Conservation (phyloP, 92 coral and sea anemone species). For the Epizoanthus ramosus region DNA sequence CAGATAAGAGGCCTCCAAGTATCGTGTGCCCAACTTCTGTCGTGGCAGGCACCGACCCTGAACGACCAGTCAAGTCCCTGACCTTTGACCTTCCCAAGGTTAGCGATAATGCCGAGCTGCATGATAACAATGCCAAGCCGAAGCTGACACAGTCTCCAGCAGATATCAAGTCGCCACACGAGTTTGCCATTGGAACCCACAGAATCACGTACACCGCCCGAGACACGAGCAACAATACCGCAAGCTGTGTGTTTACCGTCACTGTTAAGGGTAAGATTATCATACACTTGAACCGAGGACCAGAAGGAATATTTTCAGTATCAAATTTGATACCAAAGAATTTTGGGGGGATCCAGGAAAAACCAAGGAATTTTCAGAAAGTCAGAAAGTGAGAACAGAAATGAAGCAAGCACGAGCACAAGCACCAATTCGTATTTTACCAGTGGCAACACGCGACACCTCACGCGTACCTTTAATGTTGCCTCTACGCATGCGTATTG, state of each 20-base stretch:
- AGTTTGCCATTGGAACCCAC: slow-evolving; percentile 79
- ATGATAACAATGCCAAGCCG: slow-evolving; percentile 77
- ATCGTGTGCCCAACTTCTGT: slow-evolving; percentile 74
- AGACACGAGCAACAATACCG: slow-evolving; percentile 69
- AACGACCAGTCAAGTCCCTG: slow-evolving; percentile 68
- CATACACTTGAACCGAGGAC: background rate
- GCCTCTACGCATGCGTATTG: too few species aligned
- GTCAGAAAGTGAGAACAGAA: too few species aligned
- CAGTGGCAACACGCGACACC: too few species aligned
- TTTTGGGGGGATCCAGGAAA: too few species aligned
- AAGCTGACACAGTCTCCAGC: slow-evolving; percentile 67
- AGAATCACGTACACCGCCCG: slow-evolving; percentile 83
- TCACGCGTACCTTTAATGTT: too few species aligned
- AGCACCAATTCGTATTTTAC: too few species aligned
- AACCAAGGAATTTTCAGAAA: too few species aligned
- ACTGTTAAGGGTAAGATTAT: slow-evolving; percentile 64
- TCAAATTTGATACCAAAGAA: background rate
- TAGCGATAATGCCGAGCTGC: slow-evolving; percentile 80
- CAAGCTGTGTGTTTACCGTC: slow-evolving; percentile 80
- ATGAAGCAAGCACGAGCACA: too few species aligned
- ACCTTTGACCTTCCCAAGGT: slow-evolving; percentile 70
- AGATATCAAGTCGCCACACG: slow-evolving; percentile 74
- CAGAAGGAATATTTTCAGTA: background rate
- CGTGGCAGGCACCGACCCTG: slow-evolving; percentile 76
- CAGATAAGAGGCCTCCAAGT: slow-evolving; percentile 81